A percentile compares a stretch with the other conserved stretches of the same genome.
phyloP scores from a whole-genome alignment of 2,113 vertebrate genomes.

The Ptyas mucosa region DNA sequence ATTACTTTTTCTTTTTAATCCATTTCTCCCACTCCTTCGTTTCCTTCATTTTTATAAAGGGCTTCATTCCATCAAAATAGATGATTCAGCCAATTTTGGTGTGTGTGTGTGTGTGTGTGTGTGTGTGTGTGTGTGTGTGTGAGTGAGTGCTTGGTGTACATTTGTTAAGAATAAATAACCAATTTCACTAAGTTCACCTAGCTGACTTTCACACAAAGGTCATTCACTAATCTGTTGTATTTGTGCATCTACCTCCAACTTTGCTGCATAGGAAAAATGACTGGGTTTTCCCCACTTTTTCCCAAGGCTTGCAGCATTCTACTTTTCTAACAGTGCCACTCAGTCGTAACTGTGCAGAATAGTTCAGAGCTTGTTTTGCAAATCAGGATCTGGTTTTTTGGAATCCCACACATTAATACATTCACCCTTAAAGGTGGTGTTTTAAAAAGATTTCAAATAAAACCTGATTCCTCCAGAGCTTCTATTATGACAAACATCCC shows the following conservation, averaged over 20 bases:
- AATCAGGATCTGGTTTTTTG: neutral
- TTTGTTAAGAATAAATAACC: neutral
- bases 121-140: no score
- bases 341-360: conserved; percentile 1
- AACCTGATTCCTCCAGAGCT: conserved; percentile 59
- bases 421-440: conserved; percentile 53
- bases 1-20: neutral
- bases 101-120: no score
- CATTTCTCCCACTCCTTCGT: neutral
- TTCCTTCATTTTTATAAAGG: neutral
- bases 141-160: neutral
- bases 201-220: neutral
- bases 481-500: conserved; percentile 65
- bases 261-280: neutral
- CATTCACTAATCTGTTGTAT: neutral
- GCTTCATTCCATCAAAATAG: neutral
- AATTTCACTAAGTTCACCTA: neutral
- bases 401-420: conserved; percentile 54
- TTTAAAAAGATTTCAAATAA: conserved; percentile 67
- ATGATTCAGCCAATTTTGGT: neutral
- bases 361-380: neutral
- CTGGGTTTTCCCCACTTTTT: neutral
- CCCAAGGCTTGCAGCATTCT: neutral
- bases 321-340: neutral
- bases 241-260: neutral